Conservation (phyloP, 35 echinoderm and acorn worm species). For the Lytechinus pictus region DNA sequence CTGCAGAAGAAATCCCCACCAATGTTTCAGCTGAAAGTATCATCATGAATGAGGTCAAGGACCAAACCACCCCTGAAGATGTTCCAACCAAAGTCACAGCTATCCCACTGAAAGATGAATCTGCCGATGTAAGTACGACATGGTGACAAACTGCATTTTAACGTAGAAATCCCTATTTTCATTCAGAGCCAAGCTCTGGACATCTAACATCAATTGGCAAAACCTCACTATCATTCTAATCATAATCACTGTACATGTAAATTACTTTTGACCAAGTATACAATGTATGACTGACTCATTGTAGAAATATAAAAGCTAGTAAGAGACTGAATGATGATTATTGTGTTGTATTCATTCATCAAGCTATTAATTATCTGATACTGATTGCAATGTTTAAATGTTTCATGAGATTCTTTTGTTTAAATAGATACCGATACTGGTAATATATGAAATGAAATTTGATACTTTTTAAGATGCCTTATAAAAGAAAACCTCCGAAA, state of each 20-base stretch:
- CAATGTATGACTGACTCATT: no score
- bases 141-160: not conserved
- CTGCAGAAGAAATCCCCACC: not conserved
- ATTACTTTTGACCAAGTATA: no score
- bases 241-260: no score
- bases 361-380: not conserved
- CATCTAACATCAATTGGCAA: no score
- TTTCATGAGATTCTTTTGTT: not conserved
- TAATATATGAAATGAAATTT: no score
- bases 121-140: not conserved
- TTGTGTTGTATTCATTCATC: no score
- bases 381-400: not conserved
- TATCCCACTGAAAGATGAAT: not conserved
- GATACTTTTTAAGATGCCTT: no score
- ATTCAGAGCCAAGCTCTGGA: no score
- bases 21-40: not conserved
- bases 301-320: not conserved
- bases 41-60: not conserved
- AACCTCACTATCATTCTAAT: no score
- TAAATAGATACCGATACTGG: not conserved
- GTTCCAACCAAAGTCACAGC: not conserved
- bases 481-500: no score
- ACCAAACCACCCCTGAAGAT: not conserved
- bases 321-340: not conserved
- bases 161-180: no score